Conservation (phyloP, 1,140 invertebrate species). For the Andricus grossulariae region DNA sequence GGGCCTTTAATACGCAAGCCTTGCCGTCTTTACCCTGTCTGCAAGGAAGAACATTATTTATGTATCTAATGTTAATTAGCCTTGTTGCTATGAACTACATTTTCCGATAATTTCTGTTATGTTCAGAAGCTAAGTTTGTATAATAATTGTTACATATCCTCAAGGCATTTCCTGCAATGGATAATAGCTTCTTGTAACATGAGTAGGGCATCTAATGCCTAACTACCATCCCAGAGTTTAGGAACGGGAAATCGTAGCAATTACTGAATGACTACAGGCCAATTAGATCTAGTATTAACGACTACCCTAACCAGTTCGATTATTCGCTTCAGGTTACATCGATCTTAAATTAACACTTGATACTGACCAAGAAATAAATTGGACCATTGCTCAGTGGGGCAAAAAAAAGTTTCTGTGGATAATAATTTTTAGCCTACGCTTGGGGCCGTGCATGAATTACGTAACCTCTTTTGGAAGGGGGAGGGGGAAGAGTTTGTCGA, state of each 20-base stretch:
- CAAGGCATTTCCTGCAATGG: not conserved
- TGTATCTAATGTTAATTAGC: not conserved
- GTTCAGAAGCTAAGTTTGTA: too few relatives aligned
- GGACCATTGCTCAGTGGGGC: not conserved
- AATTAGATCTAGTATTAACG: conserved; percentile 16
- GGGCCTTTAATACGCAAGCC: conserved; percentile 77
- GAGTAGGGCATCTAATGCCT: not conserved
- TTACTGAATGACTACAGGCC: conserved; percentile 20
- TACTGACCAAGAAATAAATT: conserved; percentile 1
- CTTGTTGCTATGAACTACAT: not conserved
- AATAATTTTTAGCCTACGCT: too few relatives aligned
- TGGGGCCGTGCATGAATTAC: too few relatives aligned
- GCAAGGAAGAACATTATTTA: conserved; percentile 38
- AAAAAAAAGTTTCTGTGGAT: too few relatives aligned
- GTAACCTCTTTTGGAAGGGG: too few relatives aligned
- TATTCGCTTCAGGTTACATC: conserved; percentile 21
- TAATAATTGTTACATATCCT: not conserved
- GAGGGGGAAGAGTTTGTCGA: too few relatives aligned
- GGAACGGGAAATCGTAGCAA: not conserved
- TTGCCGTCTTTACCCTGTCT: conserved; percentile 77
- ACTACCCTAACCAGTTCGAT: conserved; percentile 4
- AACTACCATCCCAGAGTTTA: not conserved
- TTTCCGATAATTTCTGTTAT: not conserved
- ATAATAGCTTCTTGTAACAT: conserved; percentile 1
- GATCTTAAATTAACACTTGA: conserved; percentile 5